Evolutionary conservation across 2,888 invertebrate species (phyloP).

Genomic region (Noctua pronuba): DNA sequence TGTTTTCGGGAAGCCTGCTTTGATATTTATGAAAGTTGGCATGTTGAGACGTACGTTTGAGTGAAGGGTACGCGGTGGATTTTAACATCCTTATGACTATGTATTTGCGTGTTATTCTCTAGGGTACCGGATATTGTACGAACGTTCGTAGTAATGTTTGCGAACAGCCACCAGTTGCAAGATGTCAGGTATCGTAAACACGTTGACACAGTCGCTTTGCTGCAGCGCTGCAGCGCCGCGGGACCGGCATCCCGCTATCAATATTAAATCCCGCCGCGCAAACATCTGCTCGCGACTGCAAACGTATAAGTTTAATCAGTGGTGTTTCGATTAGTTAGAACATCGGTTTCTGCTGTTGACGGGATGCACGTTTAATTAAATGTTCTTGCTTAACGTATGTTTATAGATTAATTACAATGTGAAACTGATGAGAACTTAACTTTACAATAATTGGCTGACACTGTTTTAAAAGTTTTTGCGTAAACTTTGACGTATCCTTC

Average conservation of each 20-base stretch:
- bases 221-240: conserved; percentile 44
- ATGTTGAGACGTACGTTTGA: conserved; percentile 82
- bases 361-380: conserved; percentile 56
- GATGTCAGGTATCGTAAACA: conserved; percentile 66
- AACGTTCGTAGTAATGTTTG: conserved; percentile 52
- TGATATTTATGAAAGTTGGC: conserved; percentile 89
- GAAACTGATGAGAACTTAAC: neutral
- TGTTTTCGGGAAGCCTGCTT: conserved; percentile 86
- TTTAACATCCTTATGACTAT: conserved; percentile 71
- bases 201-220: conserved; percentile 67
- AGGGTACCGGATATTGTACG: conserved; percentile 58
- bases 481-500: neutral
- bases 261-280: conserved; percentile 82
- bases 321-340: conserved; percentile 77
- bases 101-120: conserved; percentile 66
- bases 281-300: conserved; percentile 76
- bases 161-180: conserved; percentile 70
- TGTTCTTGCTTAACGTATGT: conserved; percentile 23
- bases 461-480: neutral
- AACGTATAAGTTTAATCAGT: conserved; percentile 79
- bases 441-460: neutral
- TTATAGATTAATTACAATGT: conserved; percentile 6
- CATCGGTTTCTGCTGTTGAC: conserved; percentile 61
- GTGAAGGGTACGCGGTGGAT: conserved; percentile 82
- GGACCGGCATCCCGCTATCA: conserved; percentile 76